phyloP scores from a whole-genome alignment of 2,888 invertebrate species.

The Charanyca ferruginea region DNA sequence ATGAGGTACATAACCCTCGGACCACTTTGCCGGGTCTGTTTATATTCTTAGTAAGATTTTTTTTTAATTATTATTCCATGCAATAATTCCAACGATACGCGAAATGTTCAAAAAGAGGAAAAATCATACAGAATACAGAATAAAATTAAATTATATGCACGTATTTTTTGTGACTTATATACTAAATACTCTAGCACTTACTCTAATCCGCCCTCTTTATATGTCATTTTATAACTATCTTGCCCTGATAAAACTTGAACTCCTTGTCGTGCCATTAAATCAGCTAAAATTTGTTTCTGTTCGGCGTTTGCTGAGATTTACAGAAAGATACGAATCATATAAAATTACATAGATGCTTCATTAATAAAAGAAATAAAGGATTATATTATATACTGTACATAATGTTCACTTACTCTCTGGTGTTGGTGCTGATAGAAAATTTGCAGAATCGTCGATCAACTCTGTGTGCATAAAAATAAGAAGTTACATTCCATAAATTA shows the following conservation, averaged over 20 bases:
- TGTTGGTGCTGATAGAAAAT: conserved; percentile 75
- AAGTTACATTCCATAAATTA: no score
- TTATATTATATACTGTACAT: neutral
- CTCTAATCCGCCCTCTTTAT: conserved; percentile 77
- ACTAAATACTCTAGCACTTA: conserved; percentile 61
- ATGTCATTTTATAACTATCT: conserved; percentile 77
- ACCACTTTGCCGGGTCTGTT: no score
- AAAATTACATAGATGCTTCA: neutral
- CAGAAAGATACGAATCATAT: conserved; percentile 1
- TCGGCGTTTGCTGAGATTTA: conserved; percentile 68
- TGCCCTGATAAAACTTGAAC: conserved; percentile 70
- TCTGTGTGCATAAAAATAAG: conserved; percentile 63
- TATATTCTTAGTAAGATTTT: no score
- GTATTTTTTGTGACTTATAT: no score
- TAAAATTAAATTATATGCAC: no score
- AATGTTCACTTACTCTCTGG: conserved; percentile 76
- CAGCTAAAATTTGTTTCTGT: conserved; percentile 76
- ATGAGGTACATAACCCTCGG: no score
- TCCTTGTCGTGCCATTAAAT: conserved; percentile 76
- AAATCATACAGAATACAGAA: no score
- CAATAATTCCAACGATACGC: no score
- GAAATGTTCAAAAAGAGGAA: no score
- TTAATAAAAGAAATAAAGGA: neutral
- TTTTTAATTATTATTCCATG: no score
- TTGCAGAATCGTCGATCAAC: conserved; percentile 77